Base-by-base conservation (phyloP, 2,113 vertebrate species). In the Leucopsar rothschildi region DNA sequence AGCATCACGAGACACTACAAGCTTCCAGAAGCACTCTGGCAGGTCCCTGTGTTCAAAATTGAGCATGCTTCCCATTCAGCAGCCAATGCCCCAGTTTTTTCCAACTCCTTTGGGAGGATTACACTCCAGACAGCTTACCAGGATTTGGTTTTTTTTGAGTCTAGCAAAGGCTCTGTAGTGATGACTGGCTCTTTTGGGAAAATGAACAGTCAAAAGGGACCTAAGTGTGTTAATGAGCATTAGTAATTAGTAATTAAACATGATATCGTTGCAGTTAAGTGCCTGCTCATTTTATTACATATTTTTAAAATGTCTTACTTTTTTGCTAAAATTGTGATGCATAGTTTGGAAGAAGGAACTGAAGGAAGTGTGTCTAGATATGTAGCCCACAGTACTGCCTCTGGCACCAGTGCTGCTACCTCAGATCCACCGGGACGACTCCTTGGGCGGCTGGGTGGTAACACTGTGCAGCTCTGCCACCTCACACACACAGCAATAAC, bases 191-290 rank as follows among this genome's bases (percentile, higher is more conserved):
- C 59, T 81, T 73, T 52, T 64, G 40, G 49, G 52, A 93, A 92
- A 76, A 7, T 4, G 22, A 83, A 22, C 7, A 17, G 23, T 72
- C 8, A 40, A 23, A 90, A 57, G 53, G 49, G 44, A 82, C 35
- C 18, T 71, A 50, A 86, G 39, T 47, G 18, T 53, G 12, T 44
- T 86, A 88, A 71, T 69, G n/a, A 82, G 11, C 16, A 61, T 92
- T 92, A 78, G 44, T 52, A 90, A 61, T 92, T 92, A 78, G 44
- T 52, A 90, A 82, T 81, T 92, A 90, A 86, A 68, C 11, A 29
- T 35, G 28, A 44, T 31, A 64, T 37, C 16, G 29, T 72, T 81
- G 60, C 37, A 68, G 28, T 81, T 83, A 71, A 75, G 24, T 77
- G 25, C 28, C 29, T 71, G 8, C 25, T 89, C 1, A n/a, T 92